Percentiles rank a stretch among this genome's conserved stretches.
These are phyloP conservation scores for Sminthurides bifidus DNA, from an alignment of 1,140 invertebrate species.

Conservation along the genomic window DNA sequence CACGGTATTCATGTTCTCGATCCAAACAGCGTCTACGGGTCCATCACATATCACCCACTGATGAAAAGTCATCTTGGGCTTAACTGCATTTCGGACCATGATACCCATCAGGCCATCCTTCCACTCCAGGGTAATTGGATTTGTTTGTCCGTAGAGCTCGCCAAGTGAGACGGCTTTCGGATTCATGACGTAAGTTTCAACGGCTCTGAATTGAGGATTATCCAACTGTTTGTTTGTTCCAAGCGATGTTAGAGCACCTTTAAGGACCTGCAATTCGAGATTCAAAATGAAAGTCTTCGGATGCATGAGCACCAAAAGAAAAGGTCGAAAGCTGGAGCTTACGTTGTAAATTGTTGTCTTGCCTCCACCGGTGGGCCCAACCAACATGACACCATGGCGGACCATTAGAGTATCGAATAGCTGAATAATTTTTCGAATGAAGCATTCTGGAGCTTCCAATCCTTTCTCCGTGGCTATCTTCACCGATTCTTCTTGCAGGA, in stretches of 20 bases:
- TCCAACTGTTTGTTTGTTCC: conserved; percentile 41
- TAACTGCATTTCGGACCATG: conserved; percentile 54
- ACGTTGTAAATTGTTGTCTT: conserved; percentile 24
- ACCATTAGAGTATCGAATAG: conserved; percentile 86
- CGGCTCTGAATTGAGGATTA: conserved; percentile 47
- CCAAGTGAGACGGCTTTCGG: conserved; percentile 80
- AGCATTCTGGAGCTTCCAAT: conserved; percentile 49
- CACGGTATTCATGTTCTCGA: conserved; percentile 88
- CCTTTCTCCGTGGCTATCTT: conserved; percentile 42
- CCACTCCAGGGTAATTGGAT: conserved; percentile 75
- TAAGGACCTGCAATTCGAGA: conserved; percentile 45
- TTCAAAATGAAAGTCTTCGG: neutral
- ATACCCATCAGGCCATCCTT: conserved; percentile 69
- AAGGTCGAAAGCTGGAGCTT: neutral
- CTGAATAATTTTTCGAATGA: conserved; percentile 66
- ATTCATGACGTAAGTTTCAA: conserved; percentile 62
- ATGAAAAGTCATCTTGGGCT: conserved; percentile 49
- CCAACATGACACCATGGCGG: conserved; percentile 84
- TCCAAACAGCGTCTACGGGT: conserved; percentile 88
- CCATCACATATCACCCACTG: conserved; percentile 81
- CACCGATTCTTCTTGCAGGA: conserved; percentile 50
- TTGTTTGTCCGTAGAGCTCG: conserved; percentile 78
- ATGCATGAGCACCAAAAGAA: neutral
- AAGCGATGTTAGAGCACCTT: conserved; percentile 51
- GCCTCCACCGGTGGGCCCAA: conserved; percentile 59